Evolutionary conservation across 2,113 vertebrate species (phyloP).

Genomic region (Onychorhynchus coronatus): DNA sequence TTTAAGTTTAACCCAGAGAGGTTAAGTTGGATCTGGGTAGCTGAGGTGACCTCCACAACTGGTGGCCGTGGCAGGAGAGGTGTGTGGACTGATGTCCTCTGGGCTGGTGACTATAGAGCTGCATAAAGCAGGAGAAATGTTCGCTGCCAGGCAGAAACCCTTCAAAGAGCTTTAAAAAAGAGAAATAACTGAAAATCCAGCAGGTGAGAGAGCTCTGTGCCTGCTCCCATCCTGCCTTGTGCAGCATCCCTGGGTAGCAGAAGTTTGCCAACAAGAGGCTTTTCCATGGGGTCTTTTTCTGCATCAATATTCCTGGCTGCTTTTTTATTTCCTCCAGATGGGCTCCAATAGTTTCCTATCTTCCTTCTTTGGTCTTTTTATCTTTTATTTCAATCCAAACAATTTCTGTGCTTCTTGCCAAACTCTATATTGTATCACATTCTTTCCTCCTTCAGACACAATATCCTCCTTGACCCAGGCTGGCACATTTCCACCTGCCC

Average conservation of each 20-base stretch:
- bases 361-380: constrained; percentile 49
- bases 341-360: constrained; percentile 52
- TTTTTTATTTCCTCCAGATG: constrained; percentile 70
- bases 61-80: fast-evolving
- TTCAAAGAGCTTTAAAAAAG: not conserved
- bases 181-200: not conserved
- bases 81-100: fast-evolving
- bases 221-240: fast-evolving
- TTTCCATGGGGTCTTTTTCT: constrained; percentile 28
- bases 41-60: fast-evolving
- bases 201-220: not conserved
- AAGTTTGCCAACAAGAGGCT: not conserved
- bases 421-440: constrained; percentile 65
- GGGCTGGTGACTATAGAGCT: not conserved
- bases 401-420: constrained; percentile 56
- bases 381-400: constrained; percentile 74
- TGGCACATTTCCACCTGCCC: constrained; percentile 62
- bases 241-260: not conserved
- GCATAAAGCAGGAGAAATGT: not conserved
- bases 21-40: not conserved
- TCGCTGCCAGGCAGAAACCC: not conserved
- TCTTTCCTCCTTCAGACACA: constrained; percentile 71
- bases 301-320: constrained; percentile 18
- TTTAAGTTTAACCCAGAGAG: not conserved
- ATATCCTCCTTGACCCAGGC: constrained; percentile 66